These are phyloP conservation scores for Stictocephala bisonia DNA, from an alignment of 2,888 invertebrate species.

Conservation along the genomic window DNA sequence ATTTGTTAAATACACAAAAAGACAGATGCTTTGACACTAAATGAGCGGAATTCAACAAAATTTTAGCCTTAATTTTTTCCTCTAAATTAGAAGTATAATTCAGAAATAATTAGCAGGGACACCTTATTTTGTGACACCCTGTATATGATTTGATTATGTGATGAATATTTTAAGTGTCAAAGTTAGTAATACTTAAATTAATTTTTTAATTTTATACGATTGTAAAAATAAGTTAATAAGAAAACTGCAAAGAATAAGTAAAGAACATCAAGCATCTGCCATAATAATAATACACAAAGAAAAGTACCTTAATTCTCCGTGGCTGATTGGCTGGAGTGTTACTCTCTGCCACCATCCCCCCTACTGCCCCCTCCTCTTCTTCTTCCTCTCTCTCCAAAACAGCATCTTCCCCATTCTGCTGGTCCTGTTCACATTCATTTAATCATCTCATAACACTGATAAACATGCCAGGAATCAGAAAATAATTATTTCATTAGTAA, in stretches of 20 bases:
- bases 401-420: conserved; percentile 25
- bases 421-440: conserved; percentile 19
- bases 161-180: too few relatives aligned
- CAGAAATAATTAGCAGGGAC: too few relatives aligned
- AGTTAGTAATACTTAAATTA: too few relatives aligned
- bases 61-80: too few relatives aligned
- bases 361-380: conserved; percentile 60
- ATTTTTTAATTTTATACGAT: too few relatives aligned
- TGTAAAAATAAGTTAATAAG: background rate
- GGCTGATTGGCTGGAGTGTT: conserved; percentile 35
- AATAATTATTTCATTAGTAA: background rate
- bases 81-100: too few relatives aligned
- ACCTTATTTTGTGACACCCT: too few relatives aligned
- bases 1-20: too few relatives aligned
- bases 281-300: background rate
- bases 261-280: background rate
- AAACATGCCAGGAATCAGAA: too few relatives aligned
- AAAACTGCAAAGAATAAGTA: background rate
- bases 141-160: too few relatives aligned
- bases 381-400: conserved; percentile 41
- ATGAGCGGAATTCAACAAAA: too few relatives aligned
- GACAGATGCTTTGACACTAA: too few relatives aligned
- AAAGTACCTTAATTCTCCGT: conserved; percentile 37
- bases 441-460: background rate
- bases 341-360: background rate